Evolutionary conservation across 2,888 invertebrate genomes (phyloP).

Genomic region (Pseudoips prasinana): DNA sequence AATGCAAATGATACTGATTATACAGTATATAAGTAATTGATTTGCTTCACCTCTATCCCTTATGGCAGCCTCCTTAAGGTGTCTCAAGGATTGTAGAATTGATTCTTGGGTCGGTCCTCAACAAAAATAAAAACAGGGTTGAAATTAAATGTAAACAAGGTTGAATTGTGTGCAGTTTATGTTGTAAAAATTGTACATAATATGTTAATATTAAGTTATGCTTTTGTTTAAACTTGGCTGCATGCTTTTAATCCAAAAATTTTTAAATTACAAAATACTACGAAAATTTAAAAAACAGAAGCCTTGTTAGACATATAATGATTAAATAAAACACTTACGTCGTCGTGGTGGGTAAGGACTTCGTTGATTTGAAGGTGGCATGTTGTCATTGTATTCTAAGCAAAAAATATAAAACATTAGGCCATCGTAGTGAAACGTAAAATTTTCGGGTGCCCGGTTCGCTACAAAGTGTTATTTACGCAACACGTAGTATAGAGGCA

Average conservation of each 20-base stretch:
- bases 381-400: slow-evolving; percentile 92
- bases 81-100: slow-evolving; percentile 64
- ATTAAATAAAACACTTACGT: slow-evolving; percentile 84
- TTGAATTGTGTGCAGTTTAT: slow-evolving; percentile 33
- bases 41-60: slow-evolving; percentile 58
- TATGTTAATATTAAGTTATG: slow-evolving; percentile 23
- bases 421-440: too few species aligned
- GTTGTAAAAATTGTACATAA: slow-evolving; percentile 32
- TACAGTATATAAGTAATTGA: slow-evolving; percentile 42
- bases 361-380: slow-evolving; percentile 91
- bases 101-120: slow-evolving; percentile 66
- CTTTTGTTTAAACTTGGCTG: slow-evolving; percentile 21
- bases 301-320: too few species aligned
- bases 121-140: slow-evolving; percentile 55
- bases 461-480: too few species aligned
- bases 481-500: too few species aligned
- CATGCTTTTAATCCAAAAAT: slow-evolving; percentile 26
- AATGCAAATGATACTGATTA: slow-evolving; percentile 37
- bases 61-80: slow-evolving; percentile 63
- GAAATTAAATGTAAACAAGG: slow-evolving; percentile 43
- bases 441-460: too few species aligned
- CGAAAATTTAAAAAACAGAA: slow-evolving; percentile 10
- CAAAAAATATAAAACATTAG: slow-evolving; percentile 42
- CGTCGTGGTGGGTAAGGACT: slow-evolving; percentile 92
- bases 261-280: slow-evolving; percentile 20